Percentiles rank a stretch among this genome's conserved stretches.
phyloP scores from a whole-genome alignment of 2,113 vertebrate species.

The Trichomycterus rosablanca region DNA sequence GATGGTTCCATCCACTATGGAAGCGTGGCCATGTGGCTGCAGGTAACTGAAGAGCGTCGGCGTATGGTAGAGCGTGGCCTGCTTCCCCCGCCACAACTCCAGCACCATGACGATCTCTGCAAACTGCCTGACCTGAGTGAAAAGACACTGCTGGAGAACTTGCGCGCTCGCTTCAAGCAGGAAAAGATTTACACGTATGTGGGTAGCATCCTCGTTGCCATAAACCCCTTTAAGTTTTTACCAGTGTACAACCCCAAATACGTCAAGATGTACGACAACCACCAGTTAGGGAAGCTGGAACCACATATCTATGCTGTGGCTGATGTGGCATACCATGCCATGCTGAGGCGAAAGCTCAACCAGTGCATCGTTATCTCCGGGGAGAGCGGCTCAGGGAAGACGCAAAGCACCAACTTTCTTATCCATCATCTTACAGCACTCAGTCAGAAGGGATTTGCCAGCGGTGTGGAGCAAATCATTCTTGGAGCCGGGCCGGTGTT shows the following conservation, averaged over 20 bases:
- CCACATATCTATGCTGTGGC: constrained; percentile 97
- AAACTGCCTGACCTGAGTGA: constrained; percentile 88
- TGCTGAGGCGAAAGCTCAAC: constrained; percentile 89
- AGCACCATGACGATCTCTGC: constrained; percentile 89
- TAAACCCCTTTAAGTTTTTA: constrained; percentile 97
- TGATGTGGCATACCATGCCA: constrained; percentile 93
- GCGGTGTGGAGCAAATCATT: constrained; percentile 98
- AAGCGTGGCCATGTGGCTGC: constrained; percentile 94
- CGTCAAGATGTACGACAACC: constrained; percentile 98
- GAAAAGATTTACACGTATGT: constrained; percentile 98
- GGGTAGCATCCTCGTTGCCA: constrained; percentile 94
- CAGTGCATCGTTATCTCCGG: constrained; percentile 98
- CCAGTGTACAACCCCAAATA: constrained; percentile 99
- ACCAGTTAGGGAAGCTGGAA: constrained; percentile 89
- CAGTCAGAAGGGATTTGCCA: constrained; percentile 98
- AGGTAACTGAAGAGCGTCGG: constrained; percentile 86
- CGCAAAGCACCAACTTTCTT: constrained; percentile 98
- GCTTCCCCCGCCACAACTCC: constrained; percentile 84
- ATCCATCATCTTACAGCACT: constrained; percentile 98
- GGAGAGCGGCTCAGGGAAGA: constrained; percentile 96
- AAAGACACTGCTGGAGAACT: constrained; percentile 92
- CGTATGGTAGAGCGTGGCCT: constrained; percentile 90
- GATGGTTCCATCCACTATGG: constrained; percentile 96
- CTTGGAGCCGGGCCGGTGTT: constrained; percentile 95
- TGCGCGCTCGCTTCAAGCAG: constrained; percentile 90